These are phyloP conservation scores for Pterocles orientalis DNA, from an alignment of 2,113 vertebrate species.

Conservation along the genomic window DNA sequence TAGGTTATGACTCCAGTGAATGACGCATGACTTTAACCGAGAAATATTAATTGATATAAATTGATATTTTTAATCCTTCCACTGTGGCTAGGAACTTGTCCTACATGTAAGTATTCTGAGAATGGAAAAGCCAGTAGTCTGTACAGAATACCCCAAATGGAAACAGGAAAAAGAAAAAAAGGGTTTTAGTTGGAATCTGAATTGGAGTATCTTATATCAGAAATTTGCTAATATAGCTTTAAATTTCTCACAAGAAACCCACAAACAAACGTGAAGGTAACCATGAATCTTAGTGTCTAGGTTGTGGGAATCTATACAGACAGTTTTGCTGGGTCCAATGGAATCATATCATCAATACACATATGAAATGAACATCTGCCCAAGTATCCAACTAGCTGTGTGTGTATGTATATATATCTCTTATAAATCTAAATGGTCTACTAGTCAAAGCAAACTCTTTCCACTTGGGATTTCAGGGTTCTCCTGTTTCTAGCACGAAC, in stretches of 20 bases:
- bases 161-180: neutral
- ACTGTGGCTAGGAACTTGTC: neutral
- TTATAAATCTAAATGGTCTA: neutral
- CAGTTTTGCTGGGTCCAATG: neutral
- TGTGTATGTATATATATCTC: neutral
- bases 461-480: neutral
- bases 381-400: neutral
- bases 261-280: neutral
- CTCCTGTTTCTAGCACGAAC: neutral
- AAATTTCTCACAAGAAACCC: neutral
- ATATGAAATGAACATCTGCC: neutral
- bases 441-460: neutral
- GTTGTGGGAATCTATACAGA: neutral
- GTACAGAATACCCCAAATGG: neutral
- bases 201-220: neutral
- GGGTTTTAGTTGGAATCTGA: neutral
- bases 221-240: neutral
- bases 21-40: neutral
- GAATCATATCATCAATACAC: neutral
- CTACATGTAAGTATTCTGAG: neutral
- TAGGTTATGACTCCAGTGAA: neutral
- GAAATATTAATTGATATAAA: neutral
- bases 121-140: neutral
- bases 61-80: neutral
- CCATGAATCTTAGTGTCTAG: neutral